Percentiles rank a stretch among this genome's conserved stretches.
Evolutionary conservation across 2,888 invertebrate species (phyloP).

Genomic region (Chrysotoxum bicinctum): DNA sequence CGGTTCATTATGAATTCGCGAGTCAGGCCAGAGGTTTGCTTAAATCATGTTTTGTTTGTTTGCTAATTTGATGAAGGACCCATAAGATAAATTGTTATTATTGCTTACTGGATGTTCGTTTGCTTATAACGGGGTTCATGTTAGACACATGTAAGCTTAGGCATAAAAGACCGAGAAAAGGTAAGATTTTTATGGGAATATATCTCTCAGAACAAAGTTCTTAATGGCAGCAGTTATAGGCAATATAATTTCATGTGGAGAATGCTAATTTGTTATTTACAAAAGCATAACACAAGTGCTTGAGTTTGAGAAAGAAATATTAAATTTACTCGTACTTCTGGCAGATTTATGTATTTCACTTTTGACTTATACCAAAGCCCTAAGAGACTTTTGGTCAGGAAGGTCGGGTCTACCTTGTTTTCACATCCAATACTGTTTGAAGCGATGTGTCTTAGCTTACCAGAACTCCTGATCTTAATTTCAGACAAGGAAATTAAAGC

Average conservation of each 20-base stretch:
- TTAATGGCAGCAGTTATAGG: not conserved
- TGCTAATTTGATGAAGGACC: not conserved
- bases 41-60: not conserved
- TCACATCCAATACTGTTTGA: no score
- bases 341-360: no score
- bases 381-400: no score
- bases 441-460: no score
- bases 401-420: no score
- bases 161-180: not conserved
- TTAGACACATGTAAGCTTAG: not conserved
- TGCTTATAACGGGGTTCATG: not conserved
- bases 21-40: not conserved
- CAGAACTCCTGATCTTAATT: no score
- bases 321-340: no score
- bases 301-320: not conserved
- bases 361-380: no score
- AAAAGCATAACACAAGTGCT: not conserved
- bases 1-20: conserved; percentile 9
- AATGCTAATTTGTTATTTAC: not conserved
- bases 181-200: not conserved
- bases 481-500: no score
- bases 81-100: conserved; percentile 7
- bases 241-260: not conserved
- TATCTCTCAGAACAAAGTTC: not conserved
- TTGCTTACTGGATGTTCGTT: not conserved